Conservation (phyloP, 2,113 vertebrate species). For the Hemiscyllium ocellatum region DNA sequence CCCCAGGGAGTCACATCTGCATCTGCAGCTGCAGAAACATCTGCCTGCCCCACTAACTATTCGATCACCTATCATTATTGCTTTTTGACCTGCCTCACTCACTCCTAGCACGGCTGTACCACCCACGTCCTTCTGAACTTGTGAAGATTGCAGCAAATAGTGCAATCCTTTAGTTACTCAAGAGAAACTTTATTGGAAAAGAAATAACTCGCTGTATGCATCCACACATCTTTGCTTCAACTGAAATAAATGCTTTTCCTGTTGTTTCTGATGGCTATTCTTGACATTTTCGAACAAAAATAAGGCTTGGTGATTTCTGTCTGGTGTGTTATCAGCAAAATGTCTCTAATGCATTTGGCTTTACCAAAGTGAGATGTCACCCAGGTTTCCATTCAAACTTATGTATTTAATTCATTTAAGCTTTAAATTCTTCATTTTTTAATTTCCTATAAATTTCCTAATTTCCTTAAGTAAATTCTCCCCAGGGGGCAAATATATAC, state of each 20-base stretch:
- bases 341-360: not conserved
- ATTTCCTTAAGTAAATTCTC: not conserved
- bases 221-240: not conserved
- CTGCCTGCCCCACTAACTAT: too few species aligned
- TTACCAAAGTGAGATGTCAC: not conserved
- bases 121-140: too few species aligned
- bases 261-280: not conserved
- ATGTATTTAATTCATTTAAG: not conserved
- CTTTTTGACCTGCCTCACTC: too few species aligned
- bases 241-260: not conserved
- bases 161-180: not conserved
- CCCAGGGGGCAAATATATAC: too few species aligned
- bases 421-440: not conserved
- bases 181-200: not conserved
- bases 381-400: not conserved
- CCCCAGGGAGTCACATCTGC: too few species aligned
- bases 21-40: too few species aligned
- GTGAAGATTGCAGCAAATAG: not conserved
- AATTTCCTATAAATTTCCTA: not conserved
- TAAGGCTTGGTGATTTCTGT: not conserved
- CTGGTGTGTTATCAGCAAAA: not conserved
- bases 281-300: not conserved
- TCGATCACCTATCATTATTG: too few species aligned
- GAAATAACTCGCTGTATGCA: not conserved
- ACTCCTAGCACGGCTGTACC: too few species aligned